Conservation (phyloP, 2,113 vertebrate genomes). For the Dasyprocta punctata region DNA sequence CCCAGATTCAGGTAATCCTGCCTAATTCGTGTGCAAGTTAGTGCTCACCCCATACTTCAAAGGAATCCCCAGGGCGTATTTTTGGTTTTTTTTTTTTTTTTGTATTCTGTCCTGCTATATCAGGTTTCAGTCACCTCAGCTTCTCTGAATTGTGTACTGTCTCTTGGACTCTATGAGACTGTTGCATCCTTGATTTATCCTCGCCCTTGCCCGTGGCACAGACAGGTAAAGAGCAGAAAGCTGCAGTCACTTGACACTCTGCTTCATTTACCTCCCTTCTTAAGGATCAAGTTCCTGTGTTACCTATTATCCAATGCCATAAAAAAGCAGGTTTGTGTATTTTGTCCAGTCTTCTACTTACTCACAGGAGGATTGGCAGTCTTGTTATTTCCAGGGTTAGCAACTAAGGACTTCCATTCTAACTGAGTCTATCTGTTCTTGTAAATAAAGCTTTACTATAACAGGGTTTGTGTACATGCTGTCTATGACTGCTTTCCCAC, state of each 20-base stretch:
- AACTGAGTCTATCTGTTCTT: not conserved
- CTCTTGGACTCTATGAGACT: not conserved
- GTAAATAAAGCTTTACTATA: not conserved
- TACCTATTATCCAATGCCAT: not conserved
- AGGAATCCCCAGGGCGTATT: not conserved
- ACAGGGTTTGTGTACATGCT: not conserved
- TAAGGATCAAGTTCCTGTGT: not conserved
- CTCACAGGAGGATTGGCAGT: not conserved
- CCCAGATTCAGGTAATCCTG: not conserved
- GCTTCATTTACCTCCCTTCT: not conserved
- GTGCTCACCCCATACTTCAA: not conserved
- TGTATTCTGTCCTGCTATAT: not conserved
- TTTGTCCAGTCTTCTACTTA: not conserved
- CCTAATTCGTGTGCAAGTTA: rapidly evolving
- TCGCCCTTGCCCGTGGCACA: too few species aligned
- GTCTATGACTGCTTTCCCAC: not conserved
- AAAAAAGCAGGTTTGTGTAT: too few species aligned
- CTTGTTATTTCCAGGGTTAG: not conserved
- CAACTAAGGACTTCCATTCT: not conserved
- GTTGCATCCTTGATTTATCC: not conserved
- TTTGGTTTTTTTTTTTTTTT: not conserved
- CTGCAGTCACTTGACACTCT: not conserved
- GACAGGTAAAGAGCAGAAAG: not conserved
- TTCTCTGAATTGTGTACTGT: not conserved
- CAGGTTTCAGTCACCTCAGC: not conserved